Conservation (phyloP, 2,113 vertebrate species). For the Rhadina sibilatrix region DNA sequence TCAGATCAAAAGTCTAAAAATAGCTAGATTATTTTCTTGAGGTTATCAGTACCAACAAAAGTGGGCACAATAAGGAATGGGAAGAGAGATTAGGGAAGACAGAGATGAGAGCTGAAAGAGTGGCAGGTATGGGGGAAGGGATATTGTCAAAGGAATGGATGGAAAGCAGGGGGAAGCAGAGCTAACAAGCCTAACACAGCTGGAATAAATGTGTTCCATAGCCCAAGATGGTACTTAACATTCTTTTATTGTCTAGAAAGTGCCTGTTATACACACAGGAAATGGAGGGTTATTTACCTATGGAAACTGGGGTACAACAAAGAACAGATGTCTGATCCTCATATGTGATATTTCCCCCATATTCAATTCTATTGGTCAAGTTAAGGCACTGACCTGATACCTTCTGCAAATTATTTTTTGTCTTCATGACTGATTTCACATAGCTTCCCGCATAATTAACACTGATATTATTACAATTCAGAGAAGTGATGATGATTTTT, state of each 20-base stretch:
- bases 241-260: not conserved
- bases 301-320: not conserved
- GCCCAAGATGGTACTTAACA: not conserved
- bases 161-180: not conserved
- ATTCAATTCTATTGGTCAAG: not conserved
- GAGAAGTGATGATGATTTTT: not conserved
- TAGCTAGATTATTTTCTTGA: not conserved
- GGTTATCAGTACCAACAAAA: not conserved
- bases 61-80: not conserved
- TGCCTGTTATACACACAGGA: not conserved
- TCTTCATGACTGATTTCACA: not conserved
- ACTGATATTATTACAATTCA: not conserved
- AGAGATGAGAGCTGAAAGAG: not conserved
- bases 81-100: not conserved
- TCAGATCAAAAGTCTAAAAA: not conserved
- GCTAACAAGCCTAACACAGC: not conserved
- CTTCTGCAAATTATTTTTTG: not conserved
- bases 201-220: not conserved
- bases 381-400: not conserved
- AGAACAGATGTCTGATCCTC: not conserved
- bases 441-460: not conserved
- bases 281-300: not conserved
- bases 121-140: not conserved
- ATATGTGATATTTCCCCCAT: not conserved
- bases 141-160: not conserved